Percentiles rank a stretch among this genome's conserved stretches.
Evolutionary conservation across 2,113 vertebrate species (phyloP).

Genomic region (Lathamus discolor): DNA sequence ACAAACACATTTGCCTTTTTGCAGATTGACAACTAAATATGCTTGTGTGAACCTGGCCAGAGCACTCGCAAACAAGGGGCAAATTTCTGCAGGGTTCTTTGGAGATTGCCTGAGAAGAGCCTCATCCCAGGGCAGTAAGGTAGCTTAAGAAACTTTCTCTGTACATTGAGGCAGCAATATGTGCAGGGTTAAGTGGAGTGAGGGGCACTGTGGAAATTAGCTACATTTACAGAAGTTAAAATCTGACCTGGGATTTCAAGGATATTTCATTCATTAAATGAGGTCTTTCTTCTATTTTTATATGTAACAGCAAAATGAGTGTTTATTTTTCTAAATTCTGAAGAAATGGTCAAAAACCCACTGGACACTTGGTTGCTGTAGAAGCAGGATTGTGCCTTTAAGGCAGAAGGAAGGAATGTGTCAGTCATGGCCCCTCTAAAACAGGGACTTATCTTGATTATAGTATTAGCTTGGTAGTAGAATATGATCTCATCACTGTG

Average conservation of each 20-base stretch:
- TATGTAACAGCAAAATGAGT: not conserved
- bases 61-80: not conserved
- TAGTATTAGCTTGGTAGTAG: conserved; percentile 46
- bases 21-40: not conserved
- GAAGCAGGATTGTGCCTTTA: conserved; percentile 1
- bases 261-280: not conserved
- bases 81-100: not conserved
- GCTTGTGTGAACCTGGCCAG: not conserved
- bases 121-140: not conserved
- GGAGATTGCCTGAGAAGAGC: not conserved
- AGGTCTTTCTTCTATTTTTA: not conserved
- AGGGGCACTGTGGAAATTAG: not conserved
- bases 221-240: not conserved
- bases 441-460: conserved; percentile 62
- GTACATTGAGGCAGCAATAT: rapidly evolving
- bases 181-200: not conserved
- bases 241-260: not conserved
- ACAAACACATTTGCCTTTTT: conserved; percentile 1
- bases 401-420: conserved; percentile 17
- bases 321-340: not conserved
- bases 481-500: conserved; percentile 68
- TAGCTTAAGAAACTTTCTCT: not conserved
- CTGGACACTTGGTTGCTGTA: not conserved
- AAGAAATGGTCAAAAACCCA: not conserved
- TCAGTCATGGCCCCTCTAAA: conserved; percentile 25